Conservation (phyloP, 2,113 vertebrate genomes). For the Nymphicus hollandicus region DNA sequence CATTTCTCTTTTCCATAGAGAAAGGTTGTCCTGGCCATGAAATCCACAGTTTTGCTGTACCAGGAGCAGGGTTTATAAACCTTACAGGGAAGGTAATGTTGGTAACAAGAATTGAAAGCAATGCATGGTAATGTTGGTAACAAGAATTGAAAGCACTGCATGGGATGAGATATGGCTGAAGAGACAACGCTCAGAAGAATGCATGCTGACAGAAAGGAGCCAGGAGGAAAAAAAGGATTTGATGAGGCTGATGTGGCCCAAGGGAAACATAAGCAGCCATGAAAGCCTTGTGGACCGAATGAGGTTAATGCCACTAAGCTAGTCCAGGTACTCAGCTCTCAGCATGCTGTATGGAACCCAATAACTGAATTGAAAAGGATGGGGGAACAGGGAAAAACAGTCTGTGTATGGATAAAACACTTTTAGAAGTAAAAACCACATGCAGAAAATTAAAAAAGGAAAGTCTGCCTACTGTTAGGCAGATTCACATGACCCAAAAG, state of each 20-base stretch:
- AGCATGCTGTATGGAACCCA: background rate
- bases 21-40: background rate
- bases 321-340: background rate
- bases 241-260: background rate
- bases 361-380: background rate
- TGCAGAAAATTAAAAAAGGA: background rate
- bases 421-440: background rate
- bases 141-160: constrained; percentile 6
- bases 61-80: background rate
- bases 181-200: background rate
- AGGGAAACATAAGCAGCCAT: background rate
- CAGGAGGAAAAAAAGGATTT: constrained; percentile 29
- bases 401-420: background rate
- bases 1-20: background rate
- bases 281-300: background rate
- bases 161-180: constrained; percentile 4
- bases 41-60: background rate
- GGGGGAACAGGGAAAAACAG: background rate
- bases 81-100: background rate
- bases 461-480: background rate
- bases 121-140: background rate
- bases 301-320: background rate
- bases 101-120: constrained; percentile 16
- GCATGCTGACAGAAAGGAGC: constrained; percentile 6
- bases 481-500: background rate